Evolutionary conservation across 1,140 invertebrate genomes (phyloP).

Genomic region (Drosophila pachea): DNA sequence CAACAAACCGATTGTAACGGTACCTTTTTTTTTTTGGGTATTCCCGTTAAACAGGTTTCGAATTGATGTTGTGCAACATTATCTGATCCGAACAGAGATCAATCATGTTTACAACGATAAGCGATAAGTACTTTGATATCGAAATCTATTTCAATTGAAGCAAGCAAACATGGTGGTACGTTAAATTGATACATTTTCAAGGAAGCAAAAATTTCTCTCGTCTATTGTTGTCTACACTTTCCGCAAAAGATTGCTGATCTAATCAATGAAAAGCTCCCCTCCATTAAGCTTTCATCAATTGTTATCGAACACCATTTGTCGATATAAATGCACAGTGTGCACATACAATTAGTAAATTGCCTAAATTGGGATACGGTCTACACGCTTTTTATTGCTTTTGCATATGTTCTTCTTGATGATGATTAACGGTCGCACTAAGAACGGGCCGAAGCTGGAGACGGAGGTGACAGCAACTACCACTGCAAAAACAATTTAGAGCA

Average conservation of each 20-base stretch:
- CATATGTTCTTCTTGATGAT: constrained; percentile 29
- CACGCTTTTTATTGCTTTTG: constrained; percentile 60
- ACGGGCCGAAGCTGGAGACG: no score
- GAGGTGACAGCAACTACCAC: background rate
- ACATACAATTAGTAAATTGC: constrained; percentile 31
- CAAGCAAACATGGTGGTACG: background rate
- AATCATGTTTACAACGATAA: constrained; percentile 8
- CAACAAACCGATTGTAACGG: constrained; percentile 10
- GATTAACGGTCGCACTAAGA: constrained; percentile 22
- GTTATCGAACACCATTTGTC: background rate
- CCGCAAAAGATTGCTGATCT: constrained; percentile 6
- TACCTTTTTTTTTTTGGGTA: constrained; percentile 5
- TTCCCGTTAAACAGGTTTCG: constrained; percentile 28
- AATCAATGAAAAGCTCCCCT: constrained; percentile 12
- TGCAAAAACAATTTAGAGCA: constrained; percentile 5
- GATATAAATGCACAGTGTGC: constrained; percentile 13
- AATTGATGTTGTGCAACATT: background rate
- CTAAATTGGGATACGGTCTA: constrained; percentile 31
- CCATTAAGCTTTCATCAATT: constrained; percentile 11
- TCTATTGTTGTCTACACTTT: constrained; percentile 7
- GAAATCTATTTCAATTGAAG: background rate
- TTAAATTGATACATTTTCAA: constrained; percentile 10
- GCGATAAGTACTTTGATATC: constrained; percentile 7
- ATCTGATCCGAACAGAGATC: background rate
- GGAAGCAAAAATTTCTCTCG: constrained; percentile 8